These are phyloP conservation scores for Pammene fasciana DNA, from an alignment of 2,888 invertebrate genomes.

Conservation along the genomic window DNA sequence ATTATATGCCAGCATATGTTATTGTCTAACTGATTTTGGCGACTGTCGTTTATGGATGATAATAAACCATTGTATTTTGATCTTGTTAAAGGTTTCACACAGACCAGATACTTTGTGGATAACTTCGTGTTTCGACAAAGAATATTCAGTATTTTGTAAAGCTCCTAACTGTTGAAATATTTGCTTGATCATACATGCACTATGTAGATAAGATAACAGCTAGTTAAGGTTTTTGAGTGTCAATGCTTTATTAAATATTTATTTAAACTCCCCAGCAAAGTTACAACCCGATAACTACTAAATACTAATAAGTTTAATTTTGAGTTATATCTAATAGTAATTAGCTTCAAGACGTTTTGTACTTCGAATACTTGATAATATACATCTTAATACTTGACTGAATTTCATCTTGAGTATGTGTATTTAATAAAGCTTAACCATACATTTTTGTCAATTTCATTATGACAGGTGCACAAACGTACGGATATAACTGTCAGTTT, in stretches of 20 bases:
- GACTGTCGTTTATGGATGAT: background rate
- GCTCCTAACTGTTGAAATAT: conserved; percentile 21
- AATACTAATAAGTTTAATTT: background rate
- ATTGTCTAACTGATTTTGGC: no score
- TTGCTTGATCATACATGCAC: conserved; percentile 33
- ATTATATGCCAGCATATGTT: no score
- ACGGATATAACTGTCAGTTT: background rate
- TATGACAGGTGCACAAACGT: background rate
- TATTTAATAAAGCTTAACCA: background rate
- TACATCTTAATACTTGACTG: background rate
- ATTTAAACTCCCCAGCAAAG: conserved; percentile 17
- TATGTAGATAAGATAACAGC: conserved; percentile 36
- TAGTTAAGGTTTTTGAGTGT: conserved; percentile 33
- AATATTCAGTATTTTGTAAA: conserved; percentile 31
- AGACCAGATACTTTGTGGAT: background rate
- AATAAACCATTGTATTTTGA: background rate
- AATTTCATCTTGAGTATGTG: background rate
- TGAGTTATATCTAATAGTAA: background rate
- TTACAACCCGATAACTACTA: conserved; percentile 6
- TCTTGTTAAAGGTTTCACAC: conserved; percentile 20
- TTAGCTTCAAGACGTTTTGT: background rate
- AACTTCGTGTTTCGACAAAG: conserved; percentile 13
- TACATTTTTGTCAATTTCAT: background rate
- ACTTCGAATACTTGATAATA: background rate
- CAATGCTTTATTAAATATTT: conserved; percentile 29